phyloP scores from a whole-genome alignment of 2,797 vertebrate genomes.

The Macroramphosus scolopax region DNA sequence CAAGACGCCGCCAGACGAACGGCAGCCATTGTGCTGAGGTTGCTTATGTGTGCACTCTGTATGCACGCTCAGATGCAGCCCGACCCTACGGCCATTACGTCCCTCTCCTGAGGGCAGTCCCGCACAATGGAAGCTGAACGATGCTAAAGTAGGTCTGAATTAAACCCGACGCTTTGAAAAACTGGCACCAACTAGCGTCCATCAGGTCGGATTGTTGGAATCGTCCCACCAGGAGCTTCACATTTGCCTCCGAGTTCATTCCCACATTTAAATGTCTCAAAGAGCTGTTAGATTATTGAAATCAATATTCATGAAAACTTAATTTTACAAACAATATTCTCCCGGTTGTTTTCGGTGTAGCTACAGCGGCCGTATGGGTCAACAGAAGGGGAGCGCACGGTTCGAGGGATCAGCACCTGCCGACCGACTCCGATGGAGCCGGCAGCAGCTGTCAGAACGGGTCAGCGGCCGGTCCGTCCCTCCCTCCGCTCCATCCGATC shows the following conservation, averaged over 20 bases:
- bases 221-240: slow-evolving; percentile 38
- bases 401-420: too few species aligned
- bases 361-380: too few species aligned
- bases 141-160: slow-evolving; percentile 56
- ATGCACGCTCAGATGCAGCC: slow-evolving; percentile 39
- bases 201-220: slow-evolving; percentile 38
- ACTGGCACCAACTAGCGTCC: slow-evolving; percentile 41
- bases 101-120: slow-evolving; percentile 54
- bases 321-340: too few species aligned
- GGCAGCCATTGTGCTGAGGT: slow-evolving; percentile 50
- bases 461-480: too few species aligned
- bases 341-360: too few species aligned
- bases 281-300: too few species aligned
- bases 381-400: too few species aligned
- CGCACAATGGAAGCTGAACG: slow-evolving; percentile 44
- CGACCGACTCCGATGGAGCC: too few species aligned
- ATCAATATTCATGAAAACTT: too few species aligned
- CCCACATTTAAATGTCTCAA: slow-evolving; percentile 38
- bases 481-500: too few species aligned
- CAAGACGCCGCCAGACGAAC: slow-evolving; percentile 46
- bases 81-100: slow-evolving; percentile 52
- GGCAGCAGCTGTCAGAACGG: too few species aligned
- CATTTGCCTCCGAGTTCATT: slow-evolving; percentile 36
- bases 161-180: slow-evolving; percentile 51
- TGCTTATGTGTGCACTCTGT: slow-evolving; percentile 40